phyloP scores from a whole-genome alignment of 2,888 invertebrate species.

The Spodoptera exigua region DNA sequence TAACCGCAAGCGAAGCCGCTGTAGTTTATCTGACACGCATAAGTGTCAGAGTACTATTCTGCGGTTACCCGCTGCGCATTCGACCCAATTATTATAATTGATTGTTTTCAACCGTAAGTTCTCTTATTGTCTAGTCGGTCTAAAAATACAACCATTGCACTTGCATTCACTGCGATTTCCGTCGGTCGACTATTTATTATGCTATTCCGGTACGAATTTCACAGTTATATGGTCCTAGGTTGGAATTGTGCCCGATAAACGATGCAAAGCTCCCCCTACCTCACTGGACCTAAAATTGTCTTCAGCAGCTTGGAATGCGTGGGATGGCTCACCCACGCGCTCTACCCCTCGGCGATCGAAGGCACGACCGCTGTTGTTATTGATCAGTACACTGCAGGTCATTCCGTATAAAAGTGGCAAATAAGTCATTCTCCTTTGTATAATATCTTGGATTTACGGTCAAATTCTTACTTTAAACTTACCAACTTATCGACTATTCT shows the following conservation, averaged over 20 bases:
- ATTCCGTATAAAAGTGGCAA: slow-evolving; percentile 14
- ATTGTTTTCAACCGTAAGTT: slow-evolving; percentile 47
- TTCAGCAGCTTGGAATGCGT: slow-evolving; percentile 5
- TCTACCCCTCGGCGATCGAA: slow-evolving; percentile 24
- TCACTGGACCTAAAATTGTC: slow-evolving; percentile 33
- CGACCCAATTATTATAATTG: slow-evolving; percentile 67
- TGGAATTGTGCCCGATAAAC: slow-evolving; percentile 22
- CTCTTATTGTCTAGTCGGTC: slow-evolving; percentile 28
- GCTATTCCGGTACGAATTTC: slow-evolving; percentile 4
- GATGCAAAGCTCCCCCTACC: slow-evolving; percentile 28
- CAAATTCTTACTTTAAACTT: slow-evolving; percentile 26
- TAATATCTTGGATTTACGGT: slow-evolving; percentile 23
- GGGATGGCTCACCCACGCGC: slow-evolving; percentile 29
- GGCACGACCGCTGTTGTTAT: slow-evolving; percentile 15
- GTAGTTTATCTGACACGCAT: slow-evolving; percentile 57
- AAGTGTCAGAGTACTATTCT: slow-evolving; percentile 52
- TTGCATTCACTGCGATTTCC: neutral
- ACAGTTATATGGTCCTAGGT: slow-evolving; percentile 10
- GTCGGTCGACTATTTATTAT: neutral
- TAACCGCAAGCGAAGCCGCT: slow-evolving; percentile 49
- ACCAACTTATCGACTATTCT: slow-evolving; percentile 11
- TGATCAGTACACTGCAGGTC: slow-evolving; percentile 29
- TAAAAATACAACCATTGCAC: neutral
- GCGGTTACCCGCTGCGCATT: slow-evolving; percentile 65
- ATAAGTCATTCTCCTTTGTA: slow-evolving; percentile 21